These are phyloP conservation scores for Hylaeus anthracinus DNA, from an alignment of 1,140 invertebrate genomes.

Conservation along the genomic window DNA sequence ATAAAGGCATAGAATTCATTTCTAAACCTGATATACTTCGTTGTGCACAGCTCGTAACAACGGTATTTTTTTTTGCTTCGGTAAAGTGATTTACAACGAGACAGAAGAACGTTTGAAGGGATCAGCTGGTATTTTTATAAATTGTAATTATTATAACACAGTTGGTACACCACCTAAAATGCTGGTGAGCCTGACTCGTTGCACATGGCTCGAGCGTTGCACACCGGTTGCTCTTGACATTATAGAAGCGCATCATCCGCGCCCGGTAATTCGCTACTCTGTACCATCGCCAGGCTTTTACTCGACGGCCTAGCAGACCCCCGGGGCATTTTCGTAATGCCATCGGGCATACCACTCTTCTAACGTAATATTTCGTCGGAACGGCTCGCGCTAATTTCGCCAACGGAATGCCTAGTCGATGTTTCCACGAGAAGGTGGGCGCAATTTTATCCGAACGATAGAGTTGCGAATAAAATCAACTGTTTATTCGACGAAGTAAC, in stretches of 20 bases:
- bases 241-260: constrained; percentile 48
- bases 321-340: constrained; percentile 49
- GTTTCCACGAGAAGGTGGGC: too few species aligned
- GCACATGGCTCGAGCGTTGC: constrained; percentile 41
- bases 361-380: constrained; percentile 46
- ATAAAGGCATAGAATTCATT: too few species aligned
- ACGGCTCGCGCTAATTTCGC: constrained; percentile 21
- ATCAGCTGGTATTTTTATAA: too few species aligned
- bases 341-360: constrained; percentile 28
- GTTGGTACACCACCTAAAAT: constrained; percentile 19
- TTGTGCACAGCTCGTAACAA: too few species aligned
- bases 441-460: too few species aligned
- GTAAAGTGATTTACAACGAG: too few species aligned
- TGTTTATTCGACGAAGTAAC: too few species aligned
- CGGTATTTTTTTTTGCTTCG: too few species aligned
- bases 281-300: constrained; percentile 19
- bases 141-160: too few species aligned
- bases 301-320: background rate
- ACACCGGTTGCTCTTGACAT: constrained; percentile 68
- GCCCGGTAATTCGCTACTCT: constrained; percentile 23
- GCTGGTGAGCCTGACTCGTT: background rate
- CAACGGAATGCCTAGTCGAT: background rate
- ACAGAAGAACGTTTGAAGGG: too few species aligned
- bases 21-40: too few species aligned
- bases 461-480: too few species aligned